Base-by-base conservation (phyloP, 2,888 invertebrate species). In the Pelosia muscerda region DNA sequence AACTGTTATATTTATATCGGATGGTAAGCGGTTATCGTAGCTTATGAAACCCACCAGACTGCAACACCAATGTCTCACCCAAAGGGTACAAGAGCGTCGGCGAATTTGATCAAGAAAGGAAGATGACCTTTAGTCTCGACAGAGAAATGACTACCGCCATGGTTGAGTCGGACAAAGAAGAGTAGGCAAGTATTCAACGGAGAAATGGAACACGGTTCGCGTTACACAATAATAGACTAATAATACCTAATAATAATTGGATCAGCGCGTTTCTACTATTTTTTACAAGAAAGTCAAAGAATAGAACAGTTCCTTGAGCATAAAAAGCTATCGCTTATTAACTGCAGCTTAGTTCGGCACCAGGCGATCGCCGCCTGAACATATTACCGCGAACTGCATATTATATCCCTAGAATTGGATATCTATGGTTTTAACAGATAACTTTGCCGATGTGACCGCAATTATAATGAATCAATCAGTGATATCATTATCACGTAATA, bases 391-490 rank as follows among this genome's bases (percentile, higher is more conserved):
- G 49, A 49, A 49, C n/a, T 0, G 49, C n/a, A 9, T 49, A 49
- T 49, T 6, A n/a, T 5, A 5, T 28, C 49, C n/a, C n/a, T 49
- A n/a, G 49, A 19, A n/a, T n/a, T 49, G n/a, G 49, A 49, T 42
- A 34, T 34, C 34, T 34, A 42, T 42, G 42, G 66, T 76, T 69
- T 66, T 69, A 62, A 67, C 54, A 77, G 77, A 79, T 77, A 79
- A 76, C 66, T 67, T 62, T 53, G 42, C 6, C 69, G 59, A 65
- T 74, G 65, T 76, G 63, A 64, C 26, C 49, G 42, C 23, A 62
- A 53, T 64, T 56, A 70, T 59, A 71, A 58, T 66, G 69, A 68
- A 74, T 62, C 58, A 67, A 68, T 69, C 59, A 64, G 53, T 69
- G 77, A 69, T 72, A 76, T 76, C 62, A 66, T 57, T 58, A 31